Evolutionary conservation across 2,113 vertebrate species (phyloP).

Genomic region (Apodemus sylvaticus): DNA sequence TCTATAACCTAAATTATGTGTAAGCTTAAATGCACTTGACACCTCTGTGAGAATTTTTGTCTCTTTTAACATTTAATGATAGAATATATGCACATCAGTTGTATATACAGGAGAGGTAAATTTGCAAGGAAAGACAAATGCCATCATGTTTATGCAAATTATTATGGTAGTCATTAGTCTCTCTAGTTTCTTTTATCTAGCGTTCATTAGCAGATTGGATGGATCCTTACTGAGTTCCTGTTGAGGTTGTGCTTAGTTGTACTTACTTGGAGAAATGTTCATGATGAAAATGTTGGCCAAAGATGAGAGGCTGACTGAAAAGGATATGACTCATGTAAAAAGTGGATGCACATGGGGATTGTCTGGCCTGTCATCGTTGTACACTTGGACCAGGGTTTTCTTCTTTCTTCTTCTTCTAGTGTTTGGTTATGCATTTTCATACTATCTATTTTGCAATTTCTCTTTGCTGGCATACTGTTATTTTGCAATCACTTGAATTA

Average conservation of each 20-base stretch:
- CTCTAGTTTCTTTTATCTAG: not conserved
- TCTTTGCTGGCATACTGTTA: not conserved
- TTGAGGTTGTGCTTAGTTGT: not conserved
- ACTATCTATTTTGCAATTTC: not conserved
- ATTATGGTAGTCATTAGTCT: not conserved
- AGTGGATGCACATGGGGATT: not conserved
- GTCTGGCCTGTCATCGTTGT: not conserved
- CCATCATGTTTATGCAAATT: not conserved
- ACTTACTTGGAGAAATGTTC: not conserved
- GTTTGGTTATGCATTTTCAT: not conserved
- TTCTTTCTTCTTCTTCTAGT: not conserved
- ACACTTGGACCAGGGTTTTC: not conserved
- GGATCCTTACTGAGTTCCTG: not conserved
- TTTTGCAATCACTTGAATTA: slow-evolving; percentile 43
- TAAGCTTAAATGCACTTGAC: not conserved
- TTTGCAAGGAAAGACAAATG: not conserved
- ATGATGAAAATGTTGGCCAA: not conserved
- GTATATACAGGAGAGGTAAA: not conserved
- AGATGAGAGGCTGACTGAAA: not conserved
- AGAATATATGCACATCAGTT: not conserved
- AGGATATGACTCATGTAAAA: not conserved
- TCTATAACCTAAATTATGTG: not conserved
- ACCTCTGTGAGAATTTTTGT: not conserved
- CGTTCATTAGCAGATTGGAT: not conserved
- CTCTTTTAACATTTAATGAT: not conserved